Percentiles rank a stretch among this genome's conserved stretches.
Conservation (phyloP, 2,888 invertebrate genomes). For the Unio pictorum region DNA sequence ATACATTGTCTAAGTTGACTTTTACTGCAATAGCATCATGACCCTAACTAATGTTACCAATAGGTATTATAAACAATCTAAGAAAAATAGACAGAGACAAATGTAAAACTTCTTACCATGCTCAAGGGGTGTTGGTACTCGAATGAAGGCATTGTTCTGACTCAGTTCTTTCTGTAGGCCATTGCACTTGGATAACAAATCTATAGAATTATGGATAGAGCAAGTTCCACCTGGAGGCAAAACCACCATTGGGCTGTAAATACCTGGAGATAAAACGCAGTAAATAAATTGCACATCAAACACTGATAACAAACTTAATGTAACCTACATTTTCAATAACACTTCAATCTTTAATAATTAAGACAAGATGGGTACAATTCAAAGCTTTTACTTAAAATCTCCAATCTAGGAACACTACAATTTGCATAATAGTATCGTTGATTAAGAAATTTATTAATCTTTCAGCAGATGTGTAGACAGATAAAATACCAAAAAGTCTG, state of each 20-base stretch:
- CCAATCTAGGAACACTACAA: no score
- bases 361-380: neutral
- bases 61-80: neutral
- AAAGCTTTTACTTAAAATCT: no score
- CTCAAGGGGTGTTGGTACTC: conserved; percentile 34
- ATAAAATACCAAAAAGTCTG: no score
- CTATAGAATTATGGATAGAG: conserved; percentile 44
- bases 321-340: neutral
- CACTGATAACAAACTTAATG: neutral
- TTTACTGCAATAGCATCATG: no score
- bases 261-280: conserved; percentile 29
- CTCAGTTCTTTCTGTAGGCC: conserved; percentile 59
- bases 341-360: neutral
- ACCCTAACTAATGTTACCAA: no score
- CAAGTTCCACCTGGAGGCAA: conserved; percentile 42
- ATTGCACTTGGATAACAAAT: conserved; percentile 50
- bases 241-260: conserved; percentile 60
- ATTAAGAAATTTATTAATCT: no score
- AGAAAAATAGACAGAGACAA: neutral
- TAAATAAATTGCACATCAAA: no score
- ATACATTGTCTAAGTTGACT: no score
- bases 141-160: conserved; percentile 47
- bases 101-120: conserved; percentile 13
- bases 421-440: no score
- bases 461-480: no score